Base-by-base conservation (phyloP, 2,113 vertebrate species). In the Neoarius graeffei region DNA sequence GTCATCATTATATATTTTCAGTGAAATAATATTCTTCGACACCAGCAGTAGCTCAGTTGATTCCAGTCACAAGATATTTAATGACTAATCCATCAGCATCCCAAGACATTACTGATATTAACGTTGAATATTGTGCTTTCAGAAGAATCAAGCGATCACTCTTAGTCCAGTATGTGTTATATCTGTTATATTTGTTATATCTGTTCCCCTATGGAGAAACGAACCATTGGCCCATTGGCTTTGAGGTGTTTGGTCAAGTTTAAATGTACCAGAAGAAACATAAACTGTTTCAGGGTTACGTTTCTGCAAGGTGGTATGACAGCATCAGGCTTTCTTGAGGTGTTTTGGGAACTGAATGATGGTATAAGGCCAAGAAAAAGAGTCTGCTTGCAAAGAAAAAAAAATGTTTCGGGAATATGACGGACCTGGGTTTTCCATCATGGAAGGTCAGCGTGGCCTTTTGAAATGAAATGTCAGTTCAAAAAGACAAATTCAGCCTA, bases 351-450 rank as follows among this genome's bases (percentile, higher is more conserved):
- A 57, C 42, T 73, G 79, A 86, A 86, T 86, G 76, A 87, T 84
- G 88, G 84, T 52, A 59, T 14, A 10, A 52, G 48, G 52, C 88
- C 86, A 86, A 85, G 81, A 69, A 89, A 79, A 86, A 89, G 64
- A 91, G 57, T 42, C 86, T 66, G 82, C 54, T 83, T 67, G 3
- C 79, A 42, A 42, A 42, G 42, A 42, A 42, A 42, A 42, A 42
- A 42, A 42, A 42, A 48, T 57, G 73, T 67, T 79, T 17, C 25
- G 2, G 86, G 83, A 80, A 66, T 84, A 25, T 4, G 25, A 60
- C 25, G 6, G 5, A 59, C 50, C 14, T 52, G 77, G 5, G 54
- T 67, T 88, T 82, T 67, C 23, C 69, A 52, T 74, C 9, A 60
- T 20, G 17, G 56, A 59, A 11, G 25, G 62, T 30, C 62, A 76